phyloP scores from a whole-genome alignment of 2,888 invertebrate genomes.

The Hyppa rectilinea region DNA sequence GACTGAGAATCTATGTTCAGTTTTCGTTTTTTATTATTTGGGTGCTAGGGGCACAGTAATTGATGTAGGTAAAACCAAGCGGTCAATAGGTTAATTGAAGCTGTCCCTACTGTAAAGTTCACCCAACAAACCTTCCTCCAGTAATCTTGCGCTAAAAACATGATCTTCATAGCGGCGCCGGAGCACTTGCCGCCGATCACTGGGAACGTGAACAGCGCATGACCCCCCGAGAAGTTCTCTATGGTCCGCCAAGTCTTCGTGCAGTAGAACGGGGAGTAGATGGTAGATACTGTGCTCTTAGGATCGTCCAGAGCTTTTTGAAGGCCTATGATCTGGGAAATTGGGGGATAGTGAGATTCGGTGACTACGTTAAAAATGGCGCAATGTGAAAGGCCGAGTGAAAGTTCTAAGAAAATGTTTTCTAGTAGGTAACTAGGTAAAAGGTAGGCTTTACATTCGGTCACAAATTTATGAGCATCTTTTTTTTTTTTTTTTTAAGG shows the following conservation, averaged over 20 bases:
- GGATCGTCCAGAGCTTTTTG: conserved; percentile 93
- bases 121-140: conserved; percentile 92
- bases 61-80: too few relatives aligned
- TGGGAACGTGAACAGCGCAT: conserved; percentile 98
- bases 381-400: not conserved
- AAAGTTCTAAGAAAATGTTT: not conserved
- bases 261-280: conserved; percentile 96
- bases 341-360: not conserved
- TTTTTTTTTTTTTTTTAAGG: too few relatives aligned
- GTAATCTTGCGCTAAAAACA: conserved; percentile 97
- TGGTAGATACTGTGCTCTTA: conserved; percentile 94
- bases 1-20: too few relatives aligned
- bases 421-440: not conserved
- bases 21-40: too few relatives aligned
- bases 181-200: conserved; percentile 97
- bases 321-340: conserved; percentile 95
- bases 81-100: too few relatives aligned
- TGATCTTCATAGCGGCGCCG: conserved; percentile 99
- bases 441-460: not conserved
- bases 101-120: not conserved
- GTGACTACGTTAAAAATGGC: not conserved
- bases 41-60: too few relatives aligned
- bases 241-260: conserved; percentile 93
- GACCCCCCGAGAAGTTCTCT: conserved; percentile 92
- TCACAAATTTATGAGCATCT: too few relatives aligned